Percentiles rank a stretch among this genome's conserved stretches.
Evolutionary conservation across 2,113 vertebrate genomes (phyloP).

Genomic region (Elachura formosa): DNA sequence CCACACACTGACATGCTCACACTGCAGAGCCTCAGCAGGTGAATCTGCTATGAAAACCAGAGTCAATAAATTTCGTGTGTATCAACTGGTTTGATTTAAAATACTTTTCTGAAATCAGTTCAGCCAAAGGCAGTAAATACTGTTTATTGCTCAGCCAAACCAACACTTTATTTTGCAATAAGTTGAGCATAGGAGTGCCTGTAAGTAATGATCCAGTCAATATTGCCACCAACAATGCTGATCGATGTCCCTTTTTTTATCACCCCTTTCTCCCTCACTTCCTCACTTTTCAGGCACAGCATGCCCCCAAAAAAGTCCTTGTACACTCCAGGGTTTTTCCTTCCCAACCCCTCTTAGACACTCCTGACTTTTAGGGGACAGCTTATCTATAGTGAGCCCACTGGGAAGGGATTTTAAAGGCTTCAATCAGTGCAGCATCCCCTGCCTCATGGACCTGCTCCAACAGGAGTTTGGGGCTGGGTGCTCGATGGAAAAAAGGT

Average conservation of each 20-base stretch:
- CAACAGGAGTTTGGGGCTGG: not conserved
- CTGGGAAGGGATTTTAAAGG: not conserved
- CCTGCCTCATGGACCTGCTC: not conserved
- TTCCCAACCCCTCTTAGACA: not conserved
- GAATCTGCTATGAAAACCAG: not conserved
- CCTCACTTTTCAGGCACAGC: not conserved
- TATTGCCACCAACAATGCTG: not conserved
- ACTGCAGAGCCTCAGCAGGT: not conserved
- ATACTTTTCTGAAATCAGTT: not conserved
- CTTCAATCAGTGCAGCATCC: not conserved
- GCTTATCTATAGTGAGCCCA: not conserved
- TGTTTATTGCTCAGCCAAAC: not conserved
- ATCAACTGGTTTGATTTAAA: slow-evolving; percentile 3
- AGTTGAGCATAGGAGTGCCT: not conserved
- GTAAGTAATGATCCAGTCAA: not conserved
- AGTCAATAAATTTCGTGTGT: not conserved
- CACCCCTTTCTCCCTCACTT: not conserved
- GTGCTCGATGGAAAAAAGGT: not conserved
- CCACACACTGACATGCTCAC: not conserved
- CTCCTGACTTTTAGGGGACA: not conserved
- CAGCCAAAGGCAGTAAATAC: not conserved
- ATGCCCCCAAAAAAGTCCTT: not conserved
- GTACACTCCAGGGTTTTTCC: not conserved
- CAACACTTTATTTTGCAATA: not conserved
- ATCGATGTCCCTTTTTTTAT: not conserved